phyloP scores from a whole-genome alignment of 2,888 invertebrate species.

The Pomacea canaliculata region DNA sequence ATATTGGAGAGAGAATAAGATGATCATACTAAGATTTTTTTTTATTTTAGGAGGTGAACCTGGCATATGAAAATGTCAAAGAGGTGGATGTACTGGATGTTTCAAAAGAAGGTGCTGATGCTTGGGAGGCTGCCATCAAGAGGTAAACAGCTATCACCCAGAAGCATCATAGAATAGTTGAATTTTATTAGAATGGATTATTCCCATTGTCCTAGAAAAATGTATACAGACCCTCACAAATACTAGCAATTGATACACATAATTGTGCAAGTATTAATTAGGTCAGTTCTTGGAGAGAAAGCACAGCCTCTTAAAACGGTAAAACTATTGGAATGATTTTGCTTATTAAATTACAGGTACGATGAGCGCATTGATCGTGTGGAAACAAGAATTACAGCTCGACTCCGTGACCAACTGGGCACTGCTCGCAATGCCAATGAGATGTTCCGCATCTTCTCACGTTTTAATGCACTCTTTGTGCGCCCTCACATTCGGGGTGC shows the following conservation, averaged over 20 bases:
- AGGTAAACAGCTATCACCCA: constrained; percentile 71
- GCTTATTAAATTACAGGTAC: constrained; percentile 73
- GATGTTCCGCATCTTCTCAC: constrained; percentile 97
- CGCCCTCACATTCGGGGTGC: constrained; percentile 98
- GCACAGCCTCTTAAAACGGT: too few species aligned
- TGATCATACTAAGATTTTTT: too few species aligned
- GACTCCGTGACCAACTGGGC: constrained; percentile 95
- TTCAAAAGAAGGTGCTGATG: constrained; percentile 93
- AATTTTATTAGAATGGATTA: too few species aligned
- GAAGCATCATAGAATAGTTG: too few species aligned
- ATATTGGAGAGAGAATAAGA: too few species aligned
- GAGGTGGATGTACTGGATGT: constrained; percentile 98
- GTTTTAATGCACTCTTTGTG: constrained; percentile 98
- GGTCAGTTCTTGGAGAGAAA: too few species aligned
- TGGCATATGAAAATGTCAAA: constrained; percentile 98
- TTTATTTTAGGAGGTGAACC: constrained; percentile 75
- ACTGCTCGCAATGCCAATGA: constrained; percentile 99
- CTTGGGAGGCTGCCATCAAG: constrained; percentile 97
- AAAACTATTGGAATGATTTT: too few species aligned
- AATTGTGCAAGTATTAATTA: too few species aligned
- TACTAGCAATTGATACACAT: too few species aligned
- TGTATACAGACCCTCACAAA: too few species aligned
- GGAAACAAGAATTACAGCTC: constrained; percentile 97
- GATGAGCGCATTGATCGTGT: constrained; percentile 98
- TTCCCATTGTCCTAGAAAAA: too few species aligned